Conservation (phyloP, 2,888 invertebrate species). For the Congeria kusceri region DNA sequence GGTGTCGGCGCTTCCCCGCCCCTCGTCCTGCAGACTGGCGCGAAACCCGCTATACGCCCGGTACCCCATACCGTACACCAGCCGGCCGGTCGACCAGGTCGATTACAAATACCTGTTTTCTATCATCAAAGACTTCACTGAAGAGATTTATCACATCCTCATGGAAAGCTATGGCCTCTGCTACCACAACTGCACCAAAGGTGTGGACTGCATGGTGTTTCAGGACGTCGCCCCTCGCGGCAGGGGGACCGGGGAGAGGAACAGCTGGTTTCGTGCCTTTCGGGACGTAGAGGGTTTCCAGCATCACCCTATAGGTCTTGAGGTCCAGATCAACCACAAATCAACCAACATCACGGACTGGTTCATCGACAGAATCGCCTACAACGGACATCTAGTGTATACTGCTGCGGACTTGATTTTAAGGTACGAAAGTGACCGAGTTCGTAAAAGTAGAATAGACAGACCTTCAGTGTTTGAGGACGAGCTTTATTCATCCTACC, state of each 20-base stretch:
- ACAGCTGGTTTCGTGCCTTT: slow-evolving; percentile 77
- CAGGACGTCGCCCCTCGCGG: slow-evolving; percentile 76
- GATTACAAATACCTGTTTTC: slow-evolving; percentile 69
- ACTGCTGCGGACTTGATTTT: slow-evolving; percentile 69
- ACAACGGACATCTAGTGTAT: slow-evolving; percentile 76
- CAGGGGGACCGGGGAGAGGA: slow-evolving; percentile 69
- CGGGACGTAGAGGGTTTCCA: slow-evolving; percentile 77
- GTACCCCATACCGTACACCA: slow-evolving; percentile 74
- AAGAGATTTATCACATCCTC: slow-evolving; percentile 67
- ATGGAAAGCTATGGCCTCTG: slow-evolving; percentile 73
- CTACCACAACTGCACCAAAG: slow-evolving; percentile 75
- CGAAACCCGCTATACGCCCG: slow-evolving; percentile 73
- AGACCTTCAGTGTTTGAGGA: slow-evolving; percentile 48
- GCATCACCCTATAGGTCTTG: slow-evolving; percentile 78
- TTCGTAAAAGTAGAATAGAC: slow-evolving; percentile 46
- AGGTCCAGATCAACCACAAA: slow-evolving; percentile 75
- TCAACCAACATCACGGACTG: slow-evolving; percentile 71
- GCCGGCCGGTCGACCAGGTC: slow-evolving; percentile 71
- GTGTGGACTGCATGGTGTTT: slow-evolving; percentile 71
- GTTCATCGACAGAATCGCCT: slow-evolving; percentile 72
- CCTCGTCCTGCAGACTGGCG: slow-evolving; percentile 66
- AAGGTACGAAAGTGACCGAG: slow-evolving; percentile 48
- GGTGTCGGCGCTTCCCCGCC: slow-evolving; percentile 77
- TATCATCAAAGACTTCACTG: slow-evolving; percentile 62
- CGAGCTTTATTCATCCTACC: slow-evolving; percentile 72